Evolutionary conservation across 2,113 vertebrate species (phyloP).

Genomic region (Otus sunia): DNA sequence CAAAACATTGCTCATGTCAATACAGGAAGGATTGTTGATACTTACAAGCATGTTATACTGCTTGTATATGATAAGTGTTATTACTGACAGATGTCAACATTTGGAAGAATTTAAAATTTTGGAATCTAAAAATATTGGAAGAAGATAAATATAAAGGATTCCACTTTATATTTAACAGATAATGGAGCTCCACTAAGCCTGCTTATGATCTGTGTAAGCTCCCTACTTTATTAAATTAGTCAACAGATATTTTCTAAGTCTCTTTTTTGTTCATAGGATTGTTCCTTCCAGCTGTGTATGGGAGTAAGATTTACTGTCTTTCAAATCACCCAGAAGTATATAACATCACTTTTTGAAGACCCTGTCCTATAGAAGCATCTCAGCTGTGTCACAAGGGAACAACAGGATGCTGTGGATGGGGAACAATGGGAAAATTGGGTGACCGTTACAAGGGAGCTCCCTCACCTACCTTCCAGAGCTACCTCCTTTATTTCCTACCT

Average conservation of each 20-base stretch:
- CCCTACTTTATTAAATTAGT: neutral
- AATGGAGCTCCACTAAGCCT: neutral
- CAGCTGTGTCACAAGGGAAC: neutral
- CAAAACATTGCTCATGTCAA: neutral
- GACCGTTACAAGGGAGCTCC: neutral
- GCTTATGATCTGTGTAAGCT: neutral
- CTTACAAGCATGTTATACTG: accelerated
- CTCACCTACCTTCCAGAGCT: neutral
- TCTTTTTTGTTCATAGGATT: neutral
- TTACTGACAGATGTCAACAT: neutral
- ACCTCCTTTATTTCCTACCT: neutral
- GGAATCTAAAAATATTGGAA: neutral
- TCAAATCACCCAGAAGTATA: neutral
- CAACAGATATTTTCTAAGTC: neutral
- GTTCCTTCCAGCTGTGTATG: neutral
- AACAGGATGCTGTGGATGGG: accelerated
- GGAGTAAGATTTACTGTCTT: neutral
- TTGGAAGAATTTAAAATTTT: neutral
- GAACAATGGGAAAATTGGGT: neutral
- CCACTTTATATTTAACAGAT: neutral
- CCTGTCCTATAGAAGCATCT: neutral
- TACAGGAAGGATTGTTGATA: neutral
- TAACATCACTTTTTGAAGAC: neutral
- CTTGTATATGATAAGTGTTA: neutral
- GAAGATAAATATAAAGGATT: neutral